phyloP scores from a whole-genome alignment of 2,888 invertebrate species.

The Cephus pulcher region DNA sequence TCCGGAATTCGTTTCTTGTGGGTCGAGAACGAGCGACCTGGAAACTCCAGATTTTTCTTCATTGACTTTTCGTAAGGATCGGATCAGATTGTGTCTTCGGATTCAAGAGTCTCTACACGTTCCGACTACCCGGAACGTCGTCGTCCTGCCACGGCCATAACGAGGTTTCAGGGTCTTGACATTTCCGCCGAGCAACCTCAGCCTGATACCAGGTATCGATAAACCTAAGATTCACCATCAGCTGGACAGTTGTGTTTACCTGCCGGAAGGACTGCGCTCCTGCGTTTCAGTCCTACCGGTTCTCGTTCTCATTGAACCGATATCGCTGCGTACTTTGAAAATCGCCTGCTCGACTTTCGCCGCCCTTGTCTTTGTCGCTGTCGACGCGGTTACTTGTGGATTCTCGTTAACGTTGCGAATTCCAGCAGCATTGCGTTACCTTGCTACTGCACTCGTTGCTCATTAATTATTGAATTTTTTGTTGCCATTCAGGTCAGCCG shows the following conservation, averaged over 20 bases:
- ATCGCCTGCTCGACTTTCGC: neutral
- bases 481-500: neutral
- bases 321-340: neutral
- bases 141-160: slow-evolving; percentile 20
- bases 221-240: neutral
- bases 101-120: no score
- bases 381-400: neutral
- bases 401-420: neutral
- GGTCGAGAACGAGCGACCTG: neutral
- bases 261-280: neutral
- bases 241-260: neutral
- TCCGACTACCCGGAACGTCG: neutral
- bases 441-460: neutral
- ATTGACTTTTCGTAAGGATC: neutral
- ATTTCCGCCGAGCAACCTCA: neutral
- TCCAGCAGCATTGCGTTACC: neutral
- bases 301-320: neutral
- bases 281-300: neutral
- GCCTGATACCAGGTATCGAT: neutral
- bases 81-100: neutral
- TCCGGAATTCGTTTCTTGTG: neutral
- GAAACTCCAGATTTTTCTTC: neutral
- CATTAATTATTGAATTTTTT: neutral
- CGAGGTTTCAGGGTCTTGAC: slow-evolving; percentile 43
- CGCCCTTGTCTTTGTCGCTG: neutral